Base-by-base conservation (phyloP, 2,888 invertebrate genomes). In the Julus scanicus region DNA sequence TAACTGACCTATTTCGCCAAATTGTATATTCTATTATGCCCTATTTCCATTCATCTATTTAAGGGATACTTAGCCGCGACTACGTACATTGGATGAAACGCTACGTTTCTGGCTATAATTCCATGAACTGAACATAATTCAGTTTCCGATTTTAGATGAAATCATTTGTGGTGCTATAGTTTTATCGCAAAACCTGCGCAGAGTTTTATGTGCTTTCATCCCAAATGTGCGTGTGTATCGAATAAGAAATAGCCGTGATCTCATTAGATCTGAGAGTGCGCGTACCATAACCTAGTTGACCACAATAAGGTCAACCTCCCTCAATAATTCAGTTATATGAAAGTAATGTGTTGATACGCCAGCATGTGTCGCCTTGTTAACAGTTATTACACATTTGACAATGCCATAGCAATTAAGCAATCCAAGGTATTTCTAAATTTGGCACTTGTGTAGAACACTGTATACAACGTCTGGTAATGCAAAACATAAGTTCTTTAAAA, bases 201-300 rank as follows among this genome's bases (percentile, higher is more conserved):
- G 29, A 57, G 29, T 71, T 71, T 29, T 71, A 11, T 29, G 71
- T 71, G 9, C 71, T 29, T 49, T 5, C 71, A n/a, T 29, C 20
- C 11, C 13, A 49, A 49, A 49, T 49, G 49, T 49, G 49, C 49
- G 49, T 13, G 49, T 49, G 49, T 9, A 49, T 49, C 49, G 13
- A 29, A 71, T 71, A 71, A 71, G 29, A 29, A 71, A 29, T n/a
- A 71, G 29, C 71, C 71, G 71, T 71, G 71, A 71, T 71, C 71
- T 11, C 71, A 71, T 71, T 71, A 71, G 9, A 71, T 20, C 71
- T 29, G 29, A 71, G 71, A 71, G 71, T 71, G 11, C 29, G 71
- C 29, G 29, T 29, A 29, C n/a, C 5, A 71, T 71, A 71, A 71
- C 71, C 29, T 11, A 71, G n/a, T 71, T 71, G 71, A 71, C 29